Evolutionary conservation across 1,140 invertebrate genomes (phyloP).

Genomic region (Drosophila teissieri): DNA sequence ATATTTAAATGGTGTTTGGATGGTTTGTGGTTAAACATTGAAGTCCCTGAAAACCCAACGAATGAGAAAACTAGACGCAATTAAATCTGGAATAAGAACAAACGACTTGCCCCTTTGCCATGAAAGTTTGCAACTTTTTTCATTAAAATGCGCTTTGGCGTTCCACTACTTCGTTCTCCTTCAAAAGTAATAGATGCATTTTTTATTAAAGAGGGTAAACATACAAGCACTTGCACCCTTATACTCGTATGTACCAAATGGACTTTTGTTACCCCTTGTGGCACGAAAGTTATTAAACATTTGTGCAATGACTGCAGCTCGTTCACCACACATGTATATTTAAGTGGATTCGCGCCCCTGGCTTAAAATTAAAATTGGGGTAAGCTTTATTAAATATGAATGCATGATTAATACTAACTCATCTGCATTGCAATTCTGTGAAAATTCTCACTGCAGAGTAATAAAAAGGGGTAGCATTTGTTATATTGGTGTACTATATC

Average conservation of each 20-base stretch:
- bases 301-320: conserved; percentile 5
- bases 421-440: background rate
- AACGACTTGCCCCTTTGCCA: conserved; percentile 10
- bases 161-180: conserved; percentile 25
- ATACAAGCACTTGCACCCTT: conserved; percentile 9
- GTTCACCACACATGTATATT: conserved; percentile 6
- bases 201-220: conserved; percentile 39
- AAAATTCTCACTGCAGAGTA: background rate
- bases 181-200: conserved; percentile 39
- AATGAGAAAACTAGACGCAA: background rate
- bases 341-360: conserved; percentile 7
- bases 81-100: background rate
- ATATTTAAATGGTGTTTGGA: too few species aligned
- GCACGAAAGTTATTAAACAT: background rate
- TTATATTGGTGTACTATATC: background rate
- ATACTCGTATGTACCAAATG: conserved; percentile 5
- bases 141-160: conserved; percentile 26
- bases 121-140: conserved; percentile 32
- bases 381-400: conserved; percentile 24
- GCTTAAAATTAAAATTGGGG: conserved; percentile 15
- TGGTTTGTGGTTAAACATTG: background rate
- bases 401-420: conserved; percentile 4
- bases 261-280: conserved; percentile 22
- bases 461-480: background rate
- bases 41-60: background rate